phyloP scores from a whole-genome alignment of 2,888 invertebrate species.

The Apodemia duryi region DNA sequence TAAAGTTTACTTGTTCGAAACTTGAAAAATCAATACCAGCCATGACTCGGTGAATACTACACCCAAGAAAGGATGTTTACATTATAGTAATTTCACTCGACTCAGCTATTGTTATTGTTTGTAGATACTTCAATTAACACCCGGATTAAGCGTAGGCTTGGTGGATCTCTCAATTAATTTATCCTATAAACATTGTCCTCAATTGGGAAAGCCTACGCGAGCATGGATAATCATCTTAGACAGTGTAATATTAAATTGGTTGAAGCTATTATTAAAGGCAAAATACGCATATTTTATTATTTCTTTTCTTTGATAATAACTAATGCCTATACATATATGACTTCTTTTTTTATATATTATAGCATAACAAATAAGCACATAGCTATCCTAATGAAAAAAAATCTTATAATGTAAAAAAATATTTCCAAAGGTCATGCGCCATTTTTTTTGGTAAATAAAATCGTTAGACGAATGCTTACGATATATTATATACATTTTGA shows the following conservation, averaged over 20 bases:
- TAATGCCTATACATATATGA: too few relatives aligned
- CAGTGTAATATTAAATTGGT: background rate
- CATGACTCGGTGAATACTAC: background rate
- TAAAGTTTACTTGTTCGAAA: too few relatives aligned
- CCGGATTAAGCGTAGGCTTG: background rate
- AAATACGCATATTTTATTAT: background rate
- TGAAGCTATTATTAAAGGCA: background rate
- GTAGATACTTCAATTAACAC: conserved; percentile 13
- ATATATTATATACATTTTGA: too few relatives aligned
- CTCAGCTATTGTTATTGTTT: conserved; percentile 9
- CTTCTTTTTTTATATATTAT: too few relatives aligned
- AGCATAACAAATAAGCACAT: too few relatives aligned
- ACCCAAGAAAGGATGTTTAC: background rate
- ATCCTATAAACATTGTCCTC: background rate
- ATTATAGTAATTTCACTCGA: background rate
- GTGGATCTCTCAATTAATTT: conserved; percentile 8
- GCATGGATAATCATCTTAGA: background rate
- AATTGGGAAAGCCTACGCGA: background rate
- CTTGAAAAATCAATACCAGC: too few relatives aligned
- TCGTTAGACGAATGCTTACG: too few relatives aligned
- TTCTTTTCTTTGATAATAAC: background rate
- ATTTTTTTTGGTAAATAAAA: too few relatives aligned
- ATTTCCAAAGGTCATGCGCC: too few relatives aligned
- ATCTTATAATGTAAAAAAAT: too few relatives aligned
- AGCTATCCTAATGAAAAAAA: too few relatives aligned